Base-by-base conservation (phyloP, 2,113 vertebrate genomes). In the Octodon degus region DNA sequence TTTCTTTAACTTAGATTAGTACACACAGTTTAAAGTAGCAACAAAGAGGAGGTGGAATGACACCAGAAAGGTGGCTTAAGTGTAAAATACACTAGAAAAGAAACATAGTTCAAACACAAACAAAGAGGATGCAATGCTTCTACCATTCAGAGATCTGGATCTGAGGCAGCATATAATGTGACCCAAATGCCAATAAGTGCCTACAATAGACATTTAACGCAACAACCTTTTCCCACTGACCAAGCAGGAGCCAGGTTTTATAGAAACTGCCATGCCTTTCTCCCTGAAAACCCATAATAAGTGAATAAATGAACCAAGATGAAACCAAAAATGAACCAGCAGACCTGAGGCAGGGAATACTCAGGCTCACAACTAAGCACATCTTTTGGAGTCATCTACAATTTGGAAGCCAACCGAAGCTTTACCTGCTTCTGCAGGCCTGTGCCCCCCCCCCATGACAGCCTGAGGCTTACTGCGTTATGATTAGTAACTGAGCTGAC, bases 1-100 rank as follows among this genome's bases (percentile, higher is more conserved):
- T 82, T 65, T 67, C 70, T 93, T 82, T 84, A 84, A 80, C 47
- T 76, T 94, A 86, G 81, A 90, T 84, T 68, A 47, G 47, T 27
- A 34, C 30, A 79, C 58, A 22, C 10, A 24, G 62, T 30, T 63
- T 93, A 79, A 88, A 60, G 34, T 63, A 40, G 86, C 67, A 20
- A 32, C 55, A 63, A 74, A 63, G 27, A 20, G 37, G 22, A 24
- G 47, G 43, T 68, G 16, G 30, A 7, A 25, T 13, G 20, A 91
- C 13, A 82, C 14, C 6, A 53, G 37, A n/a, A 74, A 86, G 90
- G 89, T 13, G 89, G 55, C 43, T 67, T 70, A 62, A 63, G 72
- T 50, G 20, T 50, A 55, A 94, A 89, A 76, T 62, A 68, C 82
- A 82, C 40, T 8, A 50, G 86, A 86, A 79, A 50, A 89, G 43